Conservation (phyloP, 53 echinoderm and acorn worm genomes). For the Stichopus horrens region DNA sequence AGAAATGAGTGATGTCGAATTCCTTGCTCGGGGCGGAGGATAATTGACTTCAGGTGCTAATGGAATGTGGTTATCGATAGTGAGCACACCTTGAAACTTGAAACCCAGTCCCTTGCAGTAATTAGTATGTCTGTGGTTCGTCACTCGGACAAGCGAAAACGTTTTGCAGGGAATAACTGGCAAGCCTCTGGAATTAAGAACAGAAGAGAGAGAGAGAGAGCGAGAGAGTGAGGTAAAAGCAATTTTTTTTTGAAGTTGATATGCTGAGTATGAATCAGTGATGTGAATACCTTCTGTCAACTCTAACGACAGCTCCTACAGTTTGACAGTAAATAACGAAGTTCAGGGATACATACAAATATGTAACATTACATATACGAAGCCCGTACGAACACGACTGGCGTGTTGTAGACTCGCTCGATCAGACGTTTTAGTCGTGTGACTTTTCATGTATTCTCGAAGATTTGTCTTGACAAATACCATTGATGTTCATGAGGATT, state of each 20-base stretch:
- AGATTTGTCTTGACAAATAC: too few relatives aligned
- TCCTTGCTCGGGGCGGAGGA: background rate
- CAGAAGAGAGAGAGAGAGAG: too few relatives aligned
- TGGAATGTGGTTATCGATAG: slow-evolving; percentile 14
- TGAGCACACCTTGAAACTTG: slow-evolving; percentile 2
- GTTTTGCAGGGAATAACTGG: too few relatives aligned
- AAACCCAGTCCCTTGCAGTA: background rate
- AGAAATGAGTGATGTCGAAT: background rate
- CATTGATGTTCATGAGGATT: too few relatives aligned
- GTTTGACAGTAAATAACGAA: background rate
- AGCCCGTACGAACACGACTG: background rate
- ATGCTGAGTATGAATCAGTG: background rate
- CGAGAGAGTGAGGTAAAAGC: background rate
- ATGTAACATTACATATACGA: too few relatives aligned
- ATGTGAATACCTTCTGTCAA: background rate
- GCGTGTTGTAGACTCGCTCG: background rate
- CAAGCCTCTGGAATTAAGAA: too few relatives aligned
- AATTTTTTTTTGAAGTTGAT: background rate
- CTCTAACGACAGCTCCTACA: slow-evolving; percentile 1
- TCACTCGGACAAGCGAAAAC: background rate
- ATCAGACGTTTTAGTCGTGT: background rate
- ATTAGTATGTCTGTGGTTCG: slow-evolving; percentile 14
- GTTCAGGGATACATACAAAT: background rate
- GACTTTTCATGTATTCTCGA: background rate
- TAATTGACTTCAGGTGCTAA: slow-evolving; percentile 18